phyloP scores from a whole-genome alignment of 2,888 invertebrate species.

The Malthinus seriepunctatus region DNA sequence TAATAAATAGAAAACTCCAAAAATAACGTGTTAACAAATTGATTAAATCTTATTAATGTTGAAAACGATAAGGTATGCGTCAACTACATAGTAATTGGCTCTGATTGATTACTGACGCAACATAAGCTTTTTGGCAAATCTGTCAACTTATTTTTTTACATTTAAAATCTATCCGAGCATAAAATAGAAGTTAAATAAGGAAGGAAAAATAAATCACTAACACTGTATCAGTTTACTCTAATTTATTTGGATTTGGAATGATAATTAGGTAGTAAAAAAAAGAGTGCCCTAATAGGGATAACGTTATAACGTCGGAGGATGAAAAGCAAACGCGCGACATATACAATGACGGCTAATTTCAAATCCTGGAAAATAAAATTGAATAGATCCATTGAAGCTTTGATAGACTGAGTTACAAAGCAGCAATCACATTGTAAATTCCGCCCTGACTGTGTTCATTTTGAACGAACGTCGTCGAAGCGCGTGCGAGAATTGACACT shows the following conservation, averaged over 20 bases:
- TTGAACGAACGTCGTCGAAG: constrained; percentile 47
- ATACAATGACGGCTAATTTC: constrained; percentile 52
- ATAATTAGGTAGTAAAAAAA: constrained; percentile 38
- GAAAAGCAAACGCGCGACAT: constrained; percentile 31
- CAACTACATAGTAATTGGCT: constrained; percentile 6
- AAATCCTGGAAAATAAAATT: constrained; percentile 49
- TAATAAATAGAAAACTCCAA: no score
- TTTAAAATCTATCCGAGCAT: constrained; percentile 2
- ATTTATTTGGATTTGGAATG: constrained; percentile 34
- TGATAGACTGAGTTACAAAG: constrained; percentile 48
- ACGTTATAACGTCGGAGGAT: constrained; percentile 22
- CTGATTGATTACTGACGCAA: constrained; percentile 6
- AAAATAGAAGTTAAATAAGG: constrained; percentile 27
- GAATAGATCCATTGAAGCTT: constrained; percentile 44
- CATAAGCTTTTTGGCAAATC: constrained; percentile 6
- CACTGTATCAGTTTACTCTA: constrained; percentile 37
- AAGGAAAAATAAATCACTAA: constrained; percentile 35
- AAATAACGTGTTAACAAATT: neutral
- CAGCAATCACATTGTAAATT: constrained; percentile 55
- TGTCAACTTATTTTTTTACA: neutral
- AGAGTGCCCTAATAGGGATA: constrained; percentile 18
- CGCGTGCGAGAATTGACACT: constrained; percentile 41
- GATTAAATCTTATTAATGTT: constrained; percentile 3
- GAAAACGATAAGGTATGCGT: constrained; percentile 6
- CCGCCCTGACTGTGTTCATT: constrained; percentile 52